phyloP scores from a whole-genome alignment of 1,140 invertebrate species.

The Chironomus tepperi region DNA sequence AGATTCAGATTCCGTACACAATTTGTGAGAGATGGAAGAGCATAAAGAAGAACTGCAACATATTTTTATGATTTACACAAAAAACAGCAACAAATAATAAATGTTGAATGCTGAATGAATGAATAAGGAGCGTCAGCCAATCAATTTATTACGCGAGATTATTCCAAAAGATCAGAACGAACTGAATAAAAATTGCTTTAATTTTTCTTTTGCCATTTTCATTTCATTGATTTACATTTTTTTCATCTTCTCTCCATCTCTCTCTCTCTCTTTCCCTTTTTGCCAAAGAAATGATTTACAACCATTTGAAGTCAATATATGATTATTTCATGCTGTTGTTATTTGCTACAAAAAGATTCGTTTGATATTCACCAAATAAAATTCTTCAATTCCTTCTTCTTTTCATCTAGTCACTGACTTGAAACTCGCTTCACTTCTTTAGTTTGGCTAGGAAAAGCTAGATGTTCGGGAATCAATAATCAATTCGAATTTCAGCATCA shows the following conservation, averaged over 20 bases:
- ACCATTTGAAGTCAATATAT: not conserved
- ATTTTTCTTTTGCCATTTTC: conserved; percentile 17
- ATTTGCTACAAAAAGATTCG: not conserved
- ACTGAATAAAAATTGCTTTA: conserved; percentile 21
- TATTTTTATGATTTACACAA: conserved; percentile 19
- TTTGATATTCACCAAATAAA: conserved; percentile 10
- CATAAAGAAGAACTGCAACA: not conserved
- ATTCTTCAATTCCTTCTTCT: too few relatives aligned
- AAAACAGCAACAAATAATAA: not conserved
- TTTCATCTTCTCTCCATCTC: not conserved
- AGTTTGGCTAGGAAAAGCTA: not conserved
- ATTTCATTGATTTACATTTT: not conserved
- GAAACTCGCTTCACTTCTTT: not conserved
- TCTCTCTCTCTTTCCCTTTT: not conserved
- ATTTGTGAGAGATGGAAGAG: not conserved
- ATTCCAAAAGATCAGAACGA: not conserved
- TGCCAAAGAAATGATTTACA: not conserved
- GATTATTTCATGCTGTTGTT: not conserved
- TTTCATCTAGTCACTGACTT: too few relatives aligned
- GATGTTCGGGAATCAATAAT: too few relatives aligned
- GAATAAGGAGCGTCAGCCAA: conserved; percentile 12
- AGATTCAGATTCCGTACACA: not conserved
- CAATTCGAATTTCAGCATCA: too few relatives aligned
- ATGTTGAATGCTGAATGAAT: not conserved
- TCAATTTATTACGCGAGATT: conserved; percentile 13